A percentile compares a stretch with the other conserved stretches of the same genome.
Evolutionary conservation across 2,888 invertebrate species (phyloP).

Genomic region (Xylophagus ater): DNA sequence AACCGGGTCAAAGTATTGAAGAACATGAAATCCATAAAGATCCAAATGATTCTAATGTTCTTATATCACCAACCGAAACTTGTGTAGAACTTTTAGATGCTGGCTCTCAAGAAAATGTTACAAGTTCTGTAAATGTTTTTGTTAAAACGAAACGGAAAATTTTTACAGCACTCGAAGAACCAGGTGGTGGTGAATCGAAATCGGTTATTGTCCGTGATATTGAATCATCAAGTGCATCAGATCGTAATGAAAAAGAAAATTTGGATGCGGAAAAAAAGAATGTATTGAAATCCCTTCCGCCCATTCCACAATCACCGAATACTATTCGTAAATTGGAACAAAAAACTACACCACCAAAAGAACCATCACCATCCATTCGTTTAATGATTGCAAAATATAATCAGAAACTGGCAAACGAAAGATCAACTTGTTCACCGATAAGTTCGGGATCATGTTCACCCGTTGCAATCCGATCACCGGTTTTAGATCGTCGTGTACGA

Average conservation of each 20-base stretch:
- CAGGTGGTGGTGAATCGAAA: constrained; percentile 12
- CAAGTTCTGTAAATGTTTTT: constrained; percentile 49
- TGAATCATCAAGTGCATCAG: constrained; percentile 19
- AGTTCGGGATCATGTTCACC: constrained; percentile 57
- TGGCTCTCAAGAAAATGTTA: constrained; percentile 17
- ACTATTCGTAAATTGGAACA: constrained; percentile 41
- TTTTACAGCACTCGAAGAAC: constrained; percentile 55
- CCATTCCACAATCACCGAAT: constrained; percentile 48
- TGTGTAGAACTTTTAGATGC: constrained; percentile 21
- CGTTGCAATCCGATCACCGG: constrained; percentile 51
- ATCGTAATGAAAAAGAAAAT: constrained; percentile 15
- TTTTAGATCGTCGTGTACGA: constrained; percentile 47
- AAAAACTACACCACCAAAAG: constrained; percentile 43
- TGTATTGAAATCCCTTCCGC: constrained; percentile 35
- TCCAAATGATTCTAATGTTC: constrained; percentile 13
- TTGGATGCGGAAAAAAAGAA: constrained; percentile 11
- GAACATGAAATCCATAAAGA: constrained; percentile 18
- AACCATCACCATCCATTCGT: constrained; percentile 56
- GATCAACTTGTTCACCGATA: constrained; percentile 34
- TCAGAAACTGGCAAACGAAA: constrained; percentile 29
- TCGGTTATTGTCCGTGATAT: constrained; percentile 14
- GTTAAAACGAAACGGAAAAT: constrained; percentile 72
- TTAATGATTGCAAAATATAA: constrained; percentile 58
- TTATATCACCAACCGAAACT: constrained; percentile 23
- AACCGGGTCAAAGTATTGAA: constrained; percentile 32